Evolutionary conservation across 2,113 vertebrate species (phyloP).

Genomic region (Scopus umbretta): DNA sequence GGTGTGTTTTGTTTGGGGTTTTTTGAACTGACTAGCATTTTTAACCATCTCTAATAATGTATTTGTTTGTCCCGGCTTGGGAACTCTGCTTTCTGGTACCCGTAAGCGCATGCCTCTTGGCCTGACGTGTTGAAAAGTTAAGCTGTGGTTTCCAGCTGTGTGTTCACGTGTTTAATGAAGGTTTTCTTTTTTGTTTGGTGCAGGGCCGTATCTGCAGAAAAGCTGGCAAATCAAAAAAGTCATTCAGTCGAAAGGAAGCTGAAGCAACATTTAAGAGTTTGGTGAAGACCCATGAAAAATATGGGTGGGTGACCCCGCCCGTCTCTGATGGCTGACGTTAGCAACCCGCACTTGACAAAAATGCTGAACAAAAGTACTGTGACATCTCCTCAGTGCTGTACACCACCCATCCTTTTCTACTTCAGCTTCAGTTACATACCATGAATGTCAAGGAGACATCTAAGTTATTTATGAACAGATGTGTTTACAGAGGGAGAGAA

Average conservation of each 20-base stretch:
- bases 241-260: constrained; percentile 99
- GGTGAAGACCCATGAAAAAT: constrained; percentile 99
- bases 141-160: background rate
- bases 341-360: constrained; percentile 26
- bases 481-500: constrained; percentile 71
- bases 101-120: background rate
- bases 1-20: no score
- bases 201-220: constrained; percentile 99
- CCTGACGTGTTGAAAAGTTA: background rate
- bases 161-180: constrained; percentile 5
- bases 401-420: constrained; percentile 75
- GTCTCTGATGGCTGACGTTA: constrained; percentile 93
- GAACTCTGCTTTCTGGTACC: background rate
- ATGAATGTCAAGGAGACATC: constrained; percentile 77
- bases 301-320: constrained; percentile 97
- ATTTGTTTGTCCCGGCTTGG: background rate
- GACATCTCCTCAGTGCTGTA: constrained; percentile 75
- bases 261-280: constrained; percentile 99
- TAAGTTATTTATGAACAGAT: constrained; percentile 79
- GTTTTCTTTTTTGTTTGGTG: constrained; percentile 35
- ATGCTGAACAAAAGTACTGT: constrained; percentile 69
- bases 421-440: constrained; percentile 78
- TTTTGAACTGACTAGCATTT: background rate
- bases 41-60: background rate
- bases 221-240: constrained; percentile 98